These are phyloP conservation scores for Caiman crocodilus DNA, from an alignment of 2,797 vertebrate species.

Conservation along the genomic window DNA sequence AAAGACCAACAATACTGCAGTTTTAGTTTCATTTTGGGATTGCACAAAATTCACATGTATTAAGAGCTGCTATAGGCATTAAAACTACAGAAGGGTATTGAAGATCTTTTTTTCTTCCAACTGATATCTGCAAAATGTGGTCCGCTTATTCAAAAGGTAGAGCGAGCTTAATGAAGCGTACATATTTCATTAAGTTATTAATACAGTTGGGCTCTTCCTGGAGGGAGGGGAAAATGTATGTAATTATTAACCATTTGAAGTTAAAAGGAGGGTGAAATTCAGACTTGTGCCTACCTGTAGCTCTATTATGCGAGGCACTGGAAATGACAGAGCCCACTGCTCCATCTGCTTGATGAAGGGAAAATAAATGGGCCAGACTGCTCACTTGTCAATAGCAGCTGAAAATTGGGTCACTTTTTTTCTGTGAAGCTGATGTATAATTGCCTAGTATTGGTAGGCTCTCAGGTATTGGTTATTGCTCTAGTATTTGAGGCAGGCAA, in stretches of 20 bases:
- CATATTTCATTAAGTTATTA: not conserved
- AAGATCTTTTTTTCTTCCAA: fast-evolving
- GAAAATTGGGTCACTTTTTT: not conserved
- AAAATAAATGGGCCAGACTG: not conserved
- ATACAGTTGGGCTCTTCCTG: not conserved
- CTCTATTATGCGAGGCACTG: not conserved
- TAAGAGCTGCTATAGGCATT: not conserved
- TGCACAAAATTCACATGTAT: not conserved
- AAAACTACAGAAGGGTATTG: not conserved
- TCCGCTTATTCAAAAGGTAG: too few relatives aligned
- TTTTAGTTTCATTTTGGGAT: not conserved
- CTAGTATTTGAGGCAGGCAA: not conserved
- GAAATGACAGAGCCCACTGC: not conserved
- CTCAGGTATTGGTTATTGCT: not conserved
- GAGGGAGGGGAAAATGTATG: not conserved
- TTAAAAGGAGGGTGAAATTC: not conserved
- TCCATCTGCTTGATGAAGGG: not conserved
- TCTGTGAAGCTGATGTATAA: not conserved
- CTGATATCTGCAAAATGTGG: not conserved
- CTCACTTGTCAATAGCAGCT: not conserved
- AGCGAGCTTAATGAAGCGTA: too few relatives aligned
- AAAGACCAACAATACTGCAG: not conserved
- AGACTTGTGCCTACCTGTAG: not conserved
- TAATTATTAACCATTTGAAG: not conserved
- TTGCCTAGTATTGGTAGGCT: not conserved